Evolutionary conservation across 64 coral and sea anemone species (phyloP), one percentile per base, ranked within the genome.

Genomic region (Stichodactyla helianthus): DNA sequence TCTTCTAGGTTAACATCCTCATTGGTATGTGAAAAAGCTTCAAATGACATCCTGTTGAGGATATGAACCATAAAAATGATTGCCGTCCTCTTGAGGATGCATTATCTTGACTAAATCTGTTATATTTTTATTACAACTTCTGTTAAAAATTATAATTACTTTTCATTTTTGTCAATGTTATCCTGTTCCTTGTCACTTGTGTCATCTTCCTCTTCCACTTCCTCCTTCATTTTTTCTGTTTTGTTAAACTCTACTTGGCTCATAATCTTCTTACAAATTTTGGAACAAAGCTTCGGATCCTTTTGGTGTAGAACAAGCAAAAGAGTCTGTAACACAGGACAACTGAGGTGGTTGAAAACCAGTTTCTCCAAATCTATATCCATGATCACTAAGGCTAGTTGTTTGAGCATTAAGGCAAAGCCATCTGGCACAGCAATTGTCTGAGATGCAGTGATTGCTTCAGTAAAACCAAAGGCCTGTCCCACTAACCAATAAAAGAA

Each of bases 221-320:
- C 59, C 53, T 56, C 64, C 54, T 61, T 76, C 71, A 51, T 50
- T 65, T 85, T 91, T 28, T 85, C 77, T n/a, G 19, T 86, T 77
- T 91, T 77, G 74, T 14, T 79, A 59, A 92, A 68, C 35, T 89
- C 87, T 56, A 89, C 82, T 44, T 84, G 86, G 8, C 68, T 89
- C 91, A 96, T 96, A 50, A 96, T 82, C 59, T 90, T 83, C 86
- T 96, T 96, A 52, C 90, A 92, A 26, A 96, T 52, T 83, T 93
- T 96, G 16, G 88, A 90, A 63, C 94, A 96, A 4, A 93, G 80
- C 18, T 90, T 89, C 60, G 89, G 79, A 84, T 96, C 88, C 55
- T 89, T 93, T 59, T 50, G 51, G 27, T 96, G 88, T 5, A 93
- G 71, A 58, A 96, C 94, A 59, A 96, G 53, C 20, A 96, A 59